Evolutionary conservation across 2,113 vertebrate species (phyloP).

Genomic region (Dolichallabes microphthalmus): DNA sequence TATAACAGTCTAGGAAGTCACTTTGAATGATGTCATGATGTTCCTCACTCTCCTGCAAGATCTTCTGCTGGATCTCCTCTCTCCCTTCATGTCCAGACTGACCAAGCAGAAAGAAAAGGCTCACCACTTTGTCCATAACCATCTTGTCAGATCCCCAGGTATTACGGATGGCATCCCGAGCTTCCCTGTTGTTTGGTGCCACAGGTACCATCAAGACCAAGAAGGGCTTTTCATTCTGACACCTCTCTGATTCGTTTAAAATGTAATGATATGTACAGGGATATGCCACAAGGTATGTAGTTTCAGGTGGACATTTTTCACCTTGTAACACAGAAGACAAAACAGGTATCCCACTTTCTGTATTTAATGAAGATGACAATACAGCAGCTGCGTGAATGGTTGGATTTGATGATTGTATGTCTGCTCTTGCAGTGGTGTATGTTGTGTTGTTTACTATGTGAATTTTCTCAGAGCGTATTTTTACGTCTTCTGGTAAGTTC

Average conservation of each 20-base stretch:
- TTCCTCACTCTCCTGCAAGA: too few species aligned
- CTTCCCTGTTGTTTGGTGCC: too few species aligned
- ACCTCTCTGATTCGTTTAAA: slow-evolving; percentile 57
- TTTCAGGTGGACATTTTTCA: slow-evolving; percentile 32
- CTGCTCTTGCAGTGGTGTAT: background rate
- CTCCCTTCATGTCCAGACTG: too few species aligned
- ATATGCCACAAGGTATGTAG: slow-evolving; percentile 60
- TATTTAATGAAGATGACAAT: background rate
- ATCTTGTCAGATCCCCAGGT: too few species aligned
- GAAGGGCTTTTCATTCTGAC: too few species aligned
- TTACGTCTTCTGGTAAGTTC: background rate
- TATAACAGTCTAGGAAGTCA: too few species aligned
- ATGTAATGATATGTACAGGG: slow-evolving; percentile 64
- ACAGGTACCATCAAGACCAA: too few species aligned
- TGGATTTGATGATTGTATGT: background rate
- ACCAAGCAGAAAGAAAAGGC: too few species aligned
- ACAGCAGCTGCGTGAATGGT: background rate
- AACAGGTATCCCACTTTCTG: background rate
- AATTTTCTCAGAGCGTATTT: background rate
- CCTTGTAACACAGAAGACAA: background rate
- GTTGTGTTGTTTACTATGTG: background rate
- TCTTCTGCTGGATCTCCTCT: too few species aligned
- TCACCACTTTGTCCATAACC: too few species aligned
- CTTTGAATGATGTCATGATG: too few species aligned
- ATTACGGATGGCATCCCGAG: too few species aligned